Evolutionary conservation across 2,113 vertebrate genomes (phyloP), one percentile per base, ranked within the genome.

Genomic region (Cervus canadensis): DNA sequence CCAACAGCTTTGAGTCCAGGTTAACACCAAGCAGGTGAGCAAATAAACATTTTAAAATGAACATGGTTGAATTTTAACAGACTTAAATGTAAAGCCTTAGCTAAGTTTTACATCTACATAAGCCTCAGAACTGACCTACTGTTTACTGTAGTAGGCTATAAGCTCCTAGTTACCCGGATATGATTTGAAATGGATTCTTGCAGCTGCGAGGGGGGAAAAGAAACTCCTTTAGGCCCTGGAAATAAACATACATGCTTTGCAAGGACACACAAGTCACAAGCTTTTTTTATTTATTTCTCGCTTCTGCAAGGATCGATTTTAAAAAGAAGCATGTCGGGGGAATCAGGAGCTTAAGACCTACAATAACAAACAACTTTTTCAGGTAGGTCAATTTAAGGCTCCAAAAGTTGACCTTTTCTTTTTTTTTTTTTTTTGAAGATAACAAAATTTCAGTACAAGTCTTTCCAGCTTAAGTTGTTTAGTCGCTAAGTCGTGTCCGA

Each of bases 1-100:
- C 99, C 5, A 99, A 99, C 97, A 99, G 99, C 98, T 98, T 99
- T 98, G 99, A 99, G 97, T 99, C 99, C 96, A 99, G 99, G 76
- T 98, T 99, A n/a, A 99, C 99, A 3, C 99, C 99, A 85, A 99
- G 99, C 99, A 99, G 99, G 99, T 99, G 98, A 98, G 97, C 94
- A 40, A n/a, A 86, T 28, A 15, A 10, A 13, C 54, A 33, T 87
- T 97, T 92, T 48, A 94, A 98, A 50, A 23, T 98, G 83, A 54
- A 54, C 7, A 11, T 89, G 79, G 43, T 64, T 96, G 11, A 7
- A 87, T 43, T 95, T 95, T 88, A 78, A 64, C 56, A 89, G 60
- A 81, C 59, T 89, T 71, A 94, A 95, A 87, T 67, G 33, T 56
- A 87, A 94, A 94, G 59, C 26, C 5, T 87, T 79, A 96, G 84